Conservation (phyloP, 2,888 invertebrate genomes). For the Morpho helenor region DNA sequence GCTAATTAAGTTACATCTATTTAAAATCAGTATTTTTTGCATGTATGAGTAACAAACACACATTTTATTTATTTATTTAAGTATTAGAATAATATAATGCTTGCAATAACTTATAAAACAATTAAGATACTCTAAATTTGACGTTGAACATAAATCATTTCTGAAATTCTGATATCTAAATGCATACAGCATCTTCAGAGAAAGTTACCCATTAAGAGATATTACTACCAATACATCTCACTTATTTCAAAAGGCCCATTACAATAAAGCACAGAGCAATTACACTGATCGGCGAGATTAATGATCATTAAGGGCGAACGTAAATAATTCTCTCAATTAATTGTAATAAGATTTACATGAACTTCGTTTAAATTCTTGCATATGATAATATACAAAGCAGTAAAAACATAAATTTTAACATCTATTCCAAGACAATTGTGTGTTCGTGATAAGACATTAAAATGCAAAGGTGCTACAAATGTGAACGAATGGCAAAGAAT, state of each 20-base stretch:
- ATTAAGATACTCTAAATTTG: not conserved
- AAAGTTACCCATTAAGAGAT: slow-evolving; percentile 1
- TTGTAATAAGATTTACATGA: not conserved
- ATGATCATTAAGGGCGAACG: slow-evolving; percentile 1
- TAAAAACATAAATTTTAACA: too few relatives aligned
- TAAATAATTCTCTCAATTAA: slow-evolving; percentile 4
- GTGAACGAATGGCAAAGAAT: too few relatives aligned
- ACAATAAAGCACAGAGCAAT: slow-evolving; percentile 1
- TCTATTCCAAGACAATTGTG: too few relatives aligned
- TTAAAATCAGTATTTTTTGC: too few relatives aligned
- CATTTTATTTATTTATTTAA: too few relatives aligned
- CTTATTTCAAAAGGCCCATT: slow-evolving; percentile 10
- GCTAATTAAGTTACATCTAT: too few relatives aligned
- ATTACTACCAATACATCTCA: slow-evolving; percentile 5
- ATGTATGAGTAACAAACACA: too few relatives aligned
- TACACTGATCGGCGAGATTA: slow-evolving; percentile 2
- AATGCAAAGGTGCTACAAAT: too few relatives aligned
- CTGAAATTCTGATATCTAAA: slow-evolving; percentile 6
- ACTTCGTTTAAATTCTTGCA: not conserved
- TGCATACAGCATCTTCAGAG: slow-evolving; percentile 3
- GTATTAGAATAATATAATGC: too few relatives aligned
- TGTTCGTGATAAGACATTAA: too few relatives aligned
- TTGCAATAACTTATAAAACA: not conserved
- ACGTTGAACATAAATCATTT: slow-evolving; percentile 5
- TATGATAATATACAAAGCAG: too few relatives aligned